Percentiles rank a stretch among this genome's conserved stretches.
Conservation (phyloP, 2,113 vertebrate species). For the Colaptes auratus region DNA sequence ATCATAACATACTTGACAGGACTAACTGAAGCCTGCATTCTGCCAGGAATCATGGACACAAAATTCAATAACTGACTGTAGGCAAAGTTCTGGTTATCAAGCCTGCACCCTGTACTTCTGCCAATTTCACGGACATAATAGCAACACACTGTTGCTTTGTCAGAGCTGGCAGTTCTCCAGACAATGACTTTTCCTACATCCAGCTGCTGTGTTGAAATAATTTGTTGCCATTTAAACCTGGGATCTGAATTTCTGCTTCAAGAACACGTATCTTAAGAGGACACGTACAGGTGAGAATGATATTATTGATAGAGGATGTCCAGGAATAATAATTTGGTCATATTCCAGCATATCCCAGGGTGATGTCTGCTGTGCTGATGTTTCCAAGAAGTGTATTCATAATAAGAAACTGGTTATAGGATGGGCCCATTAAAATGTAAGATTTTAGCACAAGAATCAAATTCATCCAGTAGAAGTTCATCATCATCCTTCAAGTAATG, state of each 20-base stretch:
- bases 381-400: neutral
- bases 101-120: neutral
- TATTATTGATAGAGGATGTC: neutral
- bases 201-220: neutral
- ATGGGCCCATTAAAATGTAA: neutral
- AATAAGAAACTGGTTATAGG: neutral
- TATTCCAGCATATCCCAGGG: neutral
- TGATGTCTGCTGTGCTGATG: fast-evolving
- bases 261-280: neutral
- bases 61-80: neutral
- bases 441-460: neutral
- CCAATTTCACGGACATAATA: neutral
- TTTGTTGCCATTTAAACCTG: neutral
- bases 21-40: neutral
- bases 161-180: neutral
- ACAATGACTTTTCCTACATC: neutral
- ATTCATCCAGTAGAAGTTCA: neutral
- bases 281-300: neutral
- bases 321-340: neutral
- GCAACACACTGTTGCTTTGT: neutral
- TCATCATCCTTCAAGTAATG: neutral
- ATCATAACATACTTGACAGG: neutral
- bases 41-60: neutral
- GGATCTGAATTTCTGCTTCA: neutral
- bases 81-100: neutral